phyloP scores from a whole-genome alignment of 2,888 invertebrate genomes.

The Hirudinaria manillensis region DNA sequence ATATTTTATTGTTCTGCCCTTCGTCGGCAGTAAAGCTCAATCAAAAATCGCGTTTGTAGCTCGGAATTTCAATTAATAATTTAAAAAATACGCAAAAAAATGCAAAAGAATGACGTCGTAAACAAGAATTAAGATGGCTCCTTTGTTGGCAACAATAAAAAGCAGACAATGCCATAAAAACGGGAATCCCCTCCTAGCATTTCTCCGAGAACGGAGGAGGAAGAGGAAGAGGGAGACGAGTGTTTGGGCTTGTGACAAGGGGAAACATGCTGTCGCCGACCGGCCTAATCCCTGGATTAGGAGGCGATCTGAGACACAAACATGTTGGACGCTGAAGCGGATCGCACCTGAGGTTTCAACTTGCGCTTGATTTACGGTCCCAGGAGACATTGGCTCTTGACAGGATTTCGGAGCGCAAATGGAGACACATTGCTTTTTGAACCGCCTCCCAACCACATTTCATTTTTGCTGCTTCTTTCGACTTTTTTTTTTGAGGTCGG shows the following conservation, averaged over 20 bases:
- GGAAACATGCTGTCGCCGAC: constrained; percentile 1
- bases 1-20: too few species aligned
- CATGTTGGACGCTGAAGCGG: neutral
- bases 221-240: too few species aligned
- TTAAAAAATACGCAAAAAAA: too few species aligned
- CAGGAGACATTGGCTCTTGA: constrained; percentile 17
- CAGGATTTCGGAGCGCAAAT: constrained; percentile 26
- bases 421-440: constrained; percentile 29
- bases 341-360: constrained; percentile 9
- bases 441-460: neutral
- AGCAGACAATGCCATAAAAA: too few species aligned
- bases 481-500: neutral
- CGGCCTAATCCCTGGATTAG: constrained; percentile 3
- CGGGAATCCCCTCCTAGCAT: too few species aligned
- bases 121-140: too few species aligned
- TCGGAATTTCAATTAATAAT: too few species aligned
- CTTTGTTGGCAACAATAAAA: too few species aligned
- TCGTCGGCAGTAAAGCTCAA: too few species aligned
- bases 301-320: constrained; percentile 14
- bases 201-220: too few species aligned
- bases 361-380: constrained; percentile 28
- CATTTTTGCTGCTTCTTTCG: constrained; percentile 1
- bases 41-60: too few species aligned
- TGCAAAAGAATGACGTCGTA: too few species aligned
- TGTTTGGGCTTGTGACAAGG: neutral